Evolutionary conservation across 2,797 vertebrate species (phyloP).

Genomic region (Pogonophryne albipinna): DNA sequence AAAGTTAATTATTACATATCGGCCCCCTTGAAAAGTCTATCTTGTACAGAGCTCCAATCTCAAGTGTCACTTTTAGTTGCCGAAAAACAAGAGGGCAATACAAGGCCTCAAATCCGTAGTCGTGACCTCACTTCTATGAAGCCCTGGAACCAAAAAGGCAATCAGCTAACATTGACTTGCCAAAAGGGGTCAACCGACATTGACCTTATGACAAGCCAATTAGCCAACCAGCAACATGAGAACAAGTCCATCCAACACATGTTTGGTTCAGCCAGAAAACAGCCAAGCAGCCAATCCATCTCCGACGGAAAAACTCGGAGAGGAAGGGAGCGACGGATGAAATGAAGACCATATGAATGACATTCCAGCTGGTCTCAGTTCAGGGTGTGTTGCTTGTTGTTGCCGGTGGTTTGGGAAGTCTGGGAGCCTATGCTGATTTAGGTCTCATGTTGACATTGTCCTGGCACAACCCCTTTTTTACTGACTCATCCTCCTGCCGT

Average conservation of each 20-base stretch:
- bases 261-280: conserved; percentile 21
- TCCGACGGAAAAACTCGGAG: conserved; percentile 51
- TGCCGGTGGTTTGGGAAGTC: conserved; percentile 82
- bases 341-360: conserved; percentile 84
- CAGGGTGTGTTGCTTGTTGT: conserved; percentile 82
- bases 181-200: background rate
- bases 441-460: conserved; percentile 75
- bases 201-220: conserved; percentile 1
- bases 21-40: no score
- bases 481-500: conserved; percentile 65
- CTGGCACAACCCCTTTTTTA: conserved; percentile 62
- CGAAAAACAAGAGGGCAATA: no score
- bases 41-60: no score
- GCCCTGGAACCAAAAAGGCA: background rate
- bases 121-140: no score
- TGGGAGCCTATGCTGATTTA: conserved; percentile 77
- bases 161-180: background rate
- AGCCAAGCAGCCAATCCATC: conserved; percentile 26
- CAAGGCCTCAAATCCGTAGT: no score
- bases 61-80: no score
- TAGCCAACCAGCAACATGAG: conserved; percentile 1
- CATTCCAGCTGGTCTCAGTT: conserved; percentile 73
- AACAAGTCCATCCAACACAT: background rate
- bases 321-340: conserved; percentile 51
- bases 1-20: no score